phyloP scores from a whole-genome alignment of 2,797 vertebrate genomes.

The Naso thynnoides region DNA sequence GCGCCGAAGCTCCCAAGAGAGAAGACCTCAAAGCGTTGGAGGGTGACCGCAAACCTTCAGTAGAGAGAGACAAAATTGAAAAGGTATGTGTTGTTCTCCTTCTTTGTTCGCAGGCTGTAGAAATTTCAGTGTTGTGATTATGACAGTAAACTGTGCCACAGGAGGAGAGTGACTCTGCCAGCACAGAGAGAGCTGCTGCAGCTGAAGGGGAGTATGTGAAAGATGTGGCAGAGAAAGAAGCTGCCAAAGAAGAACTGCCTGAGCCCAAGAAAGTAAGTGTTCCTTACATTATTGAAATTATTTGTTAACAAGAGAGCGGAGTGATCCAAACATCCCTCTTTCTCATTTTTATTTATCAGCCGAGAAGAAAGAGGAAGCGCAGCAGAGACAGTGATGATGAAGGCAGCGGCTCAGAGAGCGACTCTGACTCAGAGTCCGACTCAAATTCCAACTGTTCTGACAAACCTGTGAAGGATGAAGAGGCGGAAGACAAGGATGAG shows the following conservation, averaged over 20 bases:
- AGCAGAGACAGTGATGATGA: constrained; percentile 92
- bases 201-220: constrained; percentile 75
- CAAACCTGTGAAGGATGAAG: constrained; percentile 83
- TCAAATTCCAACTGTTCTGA: constrained; percentile 87
- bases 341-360: constrained; percentile 67
- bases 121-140: constrained; percentile 17
- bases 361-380: constrained; percentile 88
- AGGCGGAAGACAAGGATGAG: constrained; percentile 76
- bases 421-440: constrained; percentile 90
- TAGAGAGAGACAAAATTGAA: constrained; percentile 87
- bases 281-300: background rate
- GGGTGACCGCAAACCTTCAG: constrained; percentile 79
- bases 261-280: constrained; percentile 88
- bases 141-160: constrained; percentile 58
- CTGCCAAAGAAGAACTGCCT: constrained; percentile 68
- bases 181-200: constrained; percentile 73
- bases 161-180: constrained; percentile 76
- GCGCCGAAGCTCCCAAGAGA: constrained; percentile 84
- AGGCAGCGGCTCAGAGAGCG: constrained; percentile 88
- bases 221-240: constrained; percentile 82
- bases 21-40: constrained; percentile 83
- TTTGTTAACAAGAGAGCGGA: background rate
- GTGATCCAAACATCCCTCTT: background rate
- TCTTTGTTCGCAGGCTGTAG: background rate
- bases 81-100: constrained; percentile 75